A percentile compares a stretch with the other conserved stretches of the same genome.
Evolutionary conservation across 2,888 invertebrate species (phyloP).

Genomic region (Pharmacophagus antenor): DNA sequence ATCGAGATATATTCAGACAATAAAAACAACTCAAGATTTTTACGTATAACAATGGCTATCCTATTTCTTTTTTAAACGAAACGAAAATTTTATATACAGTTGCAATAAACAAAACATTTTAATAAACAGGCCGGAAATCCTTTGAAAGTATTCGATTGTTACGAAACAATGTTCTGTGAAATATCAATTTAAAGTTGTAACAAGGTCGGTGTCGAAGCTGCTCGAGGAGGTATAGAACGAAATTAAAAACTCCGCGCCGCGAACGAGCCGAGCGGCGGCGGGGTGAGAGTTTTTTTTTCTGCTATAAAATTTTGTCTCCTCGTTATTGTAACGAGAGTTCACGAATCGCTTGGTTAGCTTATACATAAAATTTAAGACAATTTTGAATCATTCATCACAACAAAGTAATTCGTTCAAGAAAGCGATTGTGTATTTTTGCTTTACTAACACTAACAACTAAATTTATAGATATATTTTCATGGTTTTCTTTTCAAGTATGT

Average conservation of each 20-base stretch:
- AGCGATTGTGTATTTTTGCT: too few relatives aligned
- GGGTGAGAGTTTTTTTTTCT: constrained; percentile 13
- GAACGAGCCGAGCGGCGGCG: constrained; percentile 13
- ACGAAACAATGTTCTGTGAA: constrained; percentile 29
- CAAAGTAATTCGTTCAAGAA: background rate
- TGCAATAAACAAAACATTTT: background rate
- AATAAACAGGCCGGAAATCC: constrained; percentile 4
- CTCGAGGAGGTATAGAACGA: constrained; percentile 24
- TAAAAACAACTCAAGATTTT: too few relatives aligned
- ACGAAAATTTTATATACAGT: background rate
- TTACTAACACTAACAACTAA: too few relatives aligned
- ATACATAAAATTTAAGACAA: background rate
- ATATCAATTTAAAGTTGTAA: constrained; percentile 32
- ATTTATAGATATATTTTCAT: too few relatives aligned
- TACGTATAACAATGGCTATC: too few relatives aligned
- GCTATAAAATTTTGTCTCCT: constrained; percentile 19
- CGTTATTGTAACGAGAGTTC: constrained; percentile 20
- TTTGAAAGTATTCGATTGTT: constrained; percentile 27
- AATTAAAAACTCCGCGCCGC: constrained; percentile 30
- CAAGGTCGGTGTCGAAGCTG: constrained; percentile 29
- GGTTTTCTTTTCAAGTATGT: too few relatives aligned
- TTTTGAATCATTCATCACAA: background rate
- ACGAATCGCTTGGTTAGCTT: background rate
- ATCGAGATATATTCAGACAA: too few relatives aligned
- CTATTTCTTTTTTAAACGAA: background rate